Evolutionary conservation across 2,113 vertebrate genomes (phyloP), one percentile per base, ranked within the genome.

Genomic region (Canis aureus): DNA sequence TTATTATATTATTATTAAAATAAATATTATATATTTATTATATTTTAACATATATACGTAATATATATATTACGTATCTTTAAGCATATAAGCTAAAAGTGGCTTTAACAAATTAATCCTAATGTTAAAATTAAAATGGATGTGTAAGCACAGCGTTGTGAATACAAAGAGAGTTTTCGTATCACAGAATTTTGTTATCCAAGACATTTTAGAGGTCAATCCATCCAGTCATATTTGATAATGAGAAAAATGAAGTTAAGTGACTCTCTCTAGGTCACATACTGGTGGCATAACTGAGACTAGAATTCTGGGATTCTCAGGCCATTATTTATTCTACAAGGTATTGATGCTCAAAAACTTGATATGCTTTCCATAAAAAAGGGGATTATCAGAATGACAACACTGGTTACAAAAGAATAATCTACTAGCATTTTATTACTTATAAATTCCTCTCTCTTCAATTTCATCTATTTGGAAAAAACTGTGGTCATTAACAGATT

Each of bases 391-490:
- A 60, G 53, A 90, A 85, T 38, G 16, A 85, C 85, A 81, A 53
- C 43, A 57, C 8, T 35, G 55, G n/a, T 32, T 27, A 67, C 9
- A 35, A 60, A n/a, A 74, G 51, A 96, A 43, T 51, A 73, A n/a
- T 82, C 32, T 60, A 89, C 35, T 38, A 8, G 15, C 12, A 64
- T 60, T 95, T 95, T 55, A 59, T 71, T 81, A 79, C 85, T 53
- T 17, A 80, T 55, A 85, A 71, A 73, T 88, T 53, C 69, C 7
- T 38, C 20, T 80, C 78, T 89, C 59, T 59, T 92, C 59, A 59
- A 17, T 90, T 76, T 87, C 35, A 96, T 74, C 57, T 87, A 59
- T 86, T 27, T 92, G 83, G 55, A 94, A 96, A 95, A 95, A 95
- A 76, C 10, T 85, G n/a, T 94, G 16, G 8, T 66, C 11, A 67